phyloP scores from a whole-genome alignment of 2,888 invertebrate species.

The Rotaria macrura region DNA sequence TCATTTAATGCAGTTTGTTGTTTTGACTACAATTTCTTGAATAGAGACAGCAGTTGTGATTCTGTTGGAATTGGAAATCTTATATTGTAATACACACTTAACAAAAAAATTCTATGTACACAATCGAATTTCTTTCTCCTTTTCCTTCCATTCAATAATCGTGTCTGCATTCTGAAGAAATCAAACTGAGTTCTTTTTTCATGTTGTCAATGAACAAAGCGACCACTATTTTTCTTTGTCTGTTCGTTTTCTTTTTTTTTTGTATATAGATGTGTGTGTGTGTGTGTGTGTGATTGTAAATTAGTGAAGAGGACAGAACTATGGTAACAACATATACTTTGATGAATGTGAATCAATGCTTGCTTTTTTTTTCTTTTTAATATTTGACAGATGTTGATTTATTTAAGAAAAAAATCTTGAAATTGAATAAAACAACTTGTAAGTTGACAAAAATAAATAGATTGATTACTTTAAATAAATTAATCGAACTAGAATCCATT shows the following conservation, averaged over 20 bases:
- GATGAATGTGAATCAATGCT: neutral
- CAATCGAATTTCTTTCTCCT: no score
- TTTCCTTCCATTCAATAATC: neutral
- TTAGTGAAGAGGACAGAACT: neutral
- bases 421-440: no score
- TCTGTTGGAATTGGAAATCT: neutral
- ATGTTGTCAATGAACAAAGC: neutral
- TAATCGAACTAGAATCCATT: neutral
- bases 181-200: neutral
- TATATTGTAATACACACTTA: no score
- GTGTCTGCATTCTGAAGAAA: neutral
- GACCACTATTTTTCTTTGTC: conserved; percentile 1
- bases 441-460: no score
- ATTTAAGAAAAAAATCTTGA: neutral
- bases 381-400: neutral
- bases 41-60: neutral
- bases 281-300: neutral
- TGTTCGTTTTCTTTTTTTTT: neutral
- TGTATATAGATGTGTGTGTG: neutral
- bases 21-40: neutral
- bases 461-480: neutral
- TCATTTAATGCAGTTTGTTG: neutral
- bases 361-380: neutral
- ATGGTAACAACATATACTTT: neutral
- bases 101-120: no score